Percentiles rank a stretch among this genome's conserved stretches.
Evolutionary conservation across 2,888 invertebrate species (phyloP).

Genomic region (Xylocampa areola): DNA sequence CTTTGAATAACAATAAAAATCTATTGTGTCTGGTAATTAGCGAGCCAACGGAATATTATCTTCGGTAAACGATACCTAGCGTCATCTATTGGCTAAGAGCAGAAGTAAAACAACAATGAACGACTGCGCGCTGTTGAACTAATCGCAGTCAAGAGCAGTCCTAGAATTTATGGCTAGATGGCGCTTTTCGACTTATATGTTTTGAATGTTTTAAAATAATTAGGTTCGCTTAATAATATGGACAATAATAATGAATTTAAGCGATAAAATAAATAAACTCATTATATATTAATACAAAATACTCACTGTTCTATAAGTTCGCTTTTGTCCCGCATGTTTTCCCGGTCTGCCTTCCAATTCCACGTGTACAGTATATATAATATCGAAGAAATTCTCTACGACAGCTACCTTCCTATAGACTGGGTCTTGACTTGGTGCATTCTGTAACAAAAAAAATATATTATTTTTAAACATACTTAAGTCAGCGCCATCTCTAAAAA

Average conservation of each 20-base stretch:
- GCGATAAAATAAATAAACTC: no score
- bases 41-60: neutral
- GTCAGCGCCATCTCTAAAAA: conserved; percentile 61
- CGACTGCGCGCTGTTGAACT: neutral
- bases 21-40: no score
- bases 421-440: conserved; percentile 92
- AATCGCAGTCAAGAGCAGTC: neutral
- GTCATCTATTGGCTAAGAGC: conserved; percentile 16
- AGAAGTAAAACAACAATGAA: neutral
- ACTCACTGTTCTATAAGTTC: conserved; percentile 98
- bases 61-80: neutral
- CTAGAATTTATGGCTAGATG: conserved; percentile 41
- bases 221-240: no score
- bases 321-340: conserved; percentile 99
- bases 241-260: no score
- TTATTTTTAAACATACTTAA: neutral
- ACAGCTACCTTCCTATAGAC: conserved; percentile 97
- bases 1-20: no score
- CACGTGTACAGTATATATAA: conserved; percentile 98
- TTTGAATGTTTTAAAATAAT: no score
- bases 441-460: conserved; percentile 89
- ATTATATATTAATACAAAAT: neutral
- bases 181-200: no score
- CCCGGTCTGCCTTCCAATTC: conserved; percentile 97
- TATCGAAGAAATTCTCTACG: conserved; percentile 99